Evolutionary conservation across 2,888 invertebrate species (phyloP), one percentile per base, ranked within the genome.

Genomic region (Torymus texanus): DNA sequence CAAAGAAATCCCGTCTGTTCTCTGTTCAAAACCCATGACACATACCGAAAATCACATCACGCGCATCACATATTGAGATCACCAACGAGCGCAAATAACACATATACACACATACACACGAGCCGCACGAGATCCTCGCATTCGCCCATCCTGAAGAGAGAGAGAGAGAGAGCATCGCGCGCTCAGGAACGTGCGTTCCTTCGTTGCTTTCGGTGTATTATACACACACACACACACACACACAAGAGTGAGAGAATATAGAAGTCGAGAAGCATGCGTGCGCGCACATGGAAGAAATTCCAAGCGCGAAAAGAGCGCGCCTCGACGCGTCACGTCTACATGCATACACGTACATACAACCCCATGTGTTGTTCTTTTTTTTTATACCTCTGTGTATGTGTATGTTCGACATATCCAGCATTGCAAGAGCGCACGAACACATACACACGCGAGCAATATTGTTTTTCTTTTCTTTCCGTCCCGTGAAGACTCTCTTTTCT

Each of bases 141-240:
- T 58, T 8, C 41, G 41, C 41, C 41, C 41, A 41, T 65, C 2
- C 0, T 18, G n/a, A 75, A 41, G 21, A 55, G 24, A 14, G 53
- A 63, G 56, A 65, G 74, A 56, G 51, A 53, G 8, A 41, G 5
- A 5, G 41, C 41, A 41, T 41, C 5, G 41, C 41, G 41, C 24
- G 51, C 16, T 63, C 63, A 73, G 55, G 61, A 72, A 53, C 61
- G 53, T 66, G 66, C n/a, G 58, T 67, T 61, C 58, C 51, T 53
- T 67, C 73, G 55, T 66, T 67, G 72, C 78, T 78, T 78, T 78
- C 55, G 56, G 18, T 72, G 78, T 72, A 29, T 21, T 21, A 21
- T 21, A 21, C 21, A 21, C 21, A 21, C 21, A 21, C 21, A 21
- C 21, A 21, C 21, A 21, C 58, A 53, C 18, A 71, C 13, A n/a